Conservation (phyloP, 1,140 invertebrate genomes). For the Drosophila rufa region DNA sequence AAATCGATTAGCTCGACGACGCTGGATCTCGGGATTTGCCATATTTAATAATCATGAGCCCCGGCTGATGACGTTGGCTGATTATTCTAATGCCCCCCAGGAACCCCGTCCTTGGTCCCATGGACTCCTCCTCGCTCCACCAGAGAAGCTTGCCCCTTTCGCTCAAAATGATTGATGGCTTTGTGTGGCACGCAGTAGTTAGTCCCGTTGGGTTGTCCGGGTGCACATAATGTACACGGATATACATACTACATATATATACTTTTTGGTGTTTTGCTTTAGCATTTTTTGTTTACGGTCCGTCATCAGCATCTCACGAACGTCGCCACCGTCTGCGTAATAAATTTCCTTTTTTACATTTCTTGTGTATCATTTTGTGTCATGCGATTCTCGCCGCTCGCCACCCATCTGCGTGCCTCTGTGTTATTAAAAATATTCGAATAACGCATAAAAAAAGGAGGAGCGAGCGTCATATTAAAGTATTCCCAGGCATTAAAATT, state of each 20-base stretch:
- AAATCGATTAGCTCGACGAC: constrained; percentile 75
- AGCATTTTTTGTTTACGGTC: constrained; percentile 77
- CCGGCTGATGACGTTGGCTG: constrained; percentile 69
- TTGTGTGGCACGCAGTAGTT: constrained; percentile 74
- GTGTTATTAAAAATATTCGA: constrained; percentile 70
- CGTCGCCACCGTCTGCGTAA: constrained; percentile 71
- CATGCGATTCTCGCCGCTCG: constrained; percentile 71
- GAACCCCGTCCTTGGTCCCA: neutral
- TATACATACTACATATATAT: constrained; percentile 12
- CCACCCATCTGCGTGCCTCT: constrained; percentile 55
- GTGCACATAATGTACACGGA: constrained; percentile 36
- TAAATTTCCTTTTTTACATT: constrained; percentile 78
- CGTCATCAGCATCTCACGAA: constrained; percentile 74
- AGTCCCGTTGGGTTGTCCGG: constrained; percentile 44
- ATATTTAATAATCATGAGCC: constrained; percentile 81
- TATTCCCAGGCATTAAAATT: constrained; percentile 81
- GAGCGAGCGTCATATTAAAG: constrained; percentile 73
- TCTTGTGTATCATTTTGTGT: constrained; percentile 83
- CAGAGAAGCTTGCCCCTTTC: constrained; percentile 71
- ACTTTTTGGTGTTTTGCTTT: constrained; percentile 65
- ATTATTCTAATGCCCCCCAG: constrained; percentile 70
- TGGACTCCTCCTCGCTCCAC: constrained; percentile 4
- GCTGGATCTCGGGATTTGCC: constrained; percentile 57
- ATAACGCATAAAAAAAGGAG: constrained; percentile 32
- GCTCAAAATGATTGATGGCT: constrained; percentile 82